Base-by-base conservation (phyloP, 2,113 vertebrate genomes). In the Marmota flaviventris region DNA sequence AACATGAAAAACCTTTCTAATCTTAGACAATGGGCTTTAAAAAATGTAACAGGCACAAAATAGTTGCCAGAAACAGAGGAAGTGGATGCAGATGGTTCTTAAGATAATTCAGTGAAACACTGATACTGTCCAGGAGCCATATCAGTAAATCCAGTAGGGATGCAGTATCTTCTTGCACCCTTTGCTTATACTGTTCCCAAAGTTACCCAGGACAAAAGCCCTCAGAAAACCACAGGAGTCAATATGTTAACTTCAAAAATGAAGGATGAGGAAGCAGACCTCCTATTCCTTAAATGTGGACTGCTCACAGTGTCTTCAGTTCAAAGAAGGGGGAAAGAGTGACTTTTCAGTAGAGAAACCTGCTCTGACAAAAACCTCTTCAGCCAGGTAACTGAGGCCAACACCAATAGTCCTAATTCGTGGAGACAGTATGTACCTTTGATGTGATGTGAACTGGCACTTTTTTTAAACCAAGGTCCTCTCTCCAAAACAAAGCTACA, bases 211-310 rank as follows among this genome's bases (percentile, higher is more conserved):
- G 2, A 20, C 22, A n/a, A 63, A 70, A 75, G 24, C 1, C 1
- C 75, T 65, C 27, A 51, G 70, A 88, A 75, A 81, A 56, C 18
- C 91, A 69, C 3, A 79, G 48, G 37, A 39, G 8, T 22, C 37
- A 39, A 69, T 10, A 88, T 1, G 9, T 73, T 83, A 95, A 58
- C 29, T 48, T 72, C 53, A 72, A 53, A 63, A 56, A 82, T 29
- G 39, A n/a, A 67, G 32, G 27, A 25, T 2, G 11, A 0, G 56
- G 34, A 3, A 34, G 13, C 5, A 13, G 0, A 53, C 8, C 9
- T 78, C 39, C 7, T 1, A 1, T 3, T 4, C 1, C 29, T 75
- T 69, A 51, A 32, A 5, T 48, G 37, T 79, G 58, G 69, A 45
- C 8, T 45, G 29, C 8, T 78, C n/a, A 24, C 3, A 18, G 20